A percentile compares a stretch with the other conserved stretches of the same genome.
phyloP scores from a whole-genome alignment of 2,113 vertebrate genomes.

The Leiothrix lutea region DNA sequence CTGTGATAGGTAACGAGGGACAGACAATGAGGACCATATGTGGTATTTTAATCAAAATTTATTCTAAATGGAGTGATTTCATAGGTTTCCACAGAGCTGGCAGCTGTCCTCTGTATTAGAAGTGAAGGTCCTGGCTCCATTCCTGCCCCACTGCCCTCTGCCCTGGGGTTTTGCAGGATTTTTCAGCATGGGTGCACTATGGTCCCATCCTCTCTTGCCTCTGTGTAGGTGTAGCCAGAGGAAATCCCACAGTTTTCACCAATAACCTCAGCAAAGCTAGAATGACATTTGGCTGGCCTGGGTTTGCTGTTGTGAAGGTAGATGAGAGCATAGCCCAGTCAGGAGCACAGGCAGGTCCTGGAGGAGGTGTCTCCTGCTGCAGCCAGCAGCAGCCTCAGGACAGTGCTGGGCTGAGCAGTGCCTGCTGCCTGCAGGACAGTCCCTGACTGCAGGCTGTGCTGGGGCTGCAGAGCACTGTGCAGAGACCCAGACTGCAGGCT shows the following conservation, averaged over 20 bases:
- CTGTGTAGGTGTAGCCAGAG: not conserved
- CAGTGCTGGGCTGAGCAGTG: not conserved
- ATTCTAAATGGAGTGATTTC: constrained; percentile 7
- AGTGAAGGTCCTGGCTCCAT: fast-evolving
- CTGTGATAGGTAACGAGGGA: not conserved
- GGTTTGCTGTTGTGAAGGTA: not conserved
- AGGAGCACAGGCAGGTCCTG: not conserved
- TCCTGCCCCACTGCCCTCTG: not conserved
- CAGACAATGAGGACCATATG: not conserved
- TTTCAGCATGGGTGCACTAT: fast-evolving
- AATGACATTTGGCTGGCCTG: not conserved
- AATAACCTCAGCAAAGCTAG: not conserved
- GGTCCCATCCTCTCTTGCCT: not conserved
- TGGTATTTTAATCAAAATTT: constrained; percentile 32
- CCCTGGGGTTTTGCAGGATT: not conserved
- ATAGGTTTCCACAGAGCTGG: not conserved
- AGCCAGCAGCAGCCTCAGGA: not conserved
- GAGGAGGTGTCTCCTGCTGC: not conserved
- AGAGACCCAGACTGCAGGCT: fast-evolving
- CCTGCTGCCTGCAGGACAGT: fast-evolving
- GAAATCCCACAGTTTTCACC: not conserved
- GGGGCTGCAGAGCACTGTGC: fast-evolving
- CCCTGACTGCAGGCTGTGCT: not conserved
- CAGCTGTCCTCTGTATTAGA: not conserved
- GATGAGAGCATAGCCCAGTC: not conserved